Base-by-base conservation (phyloP, 2,888 invertebrate genomes). In the Caenorhabditis becei region DNA sequence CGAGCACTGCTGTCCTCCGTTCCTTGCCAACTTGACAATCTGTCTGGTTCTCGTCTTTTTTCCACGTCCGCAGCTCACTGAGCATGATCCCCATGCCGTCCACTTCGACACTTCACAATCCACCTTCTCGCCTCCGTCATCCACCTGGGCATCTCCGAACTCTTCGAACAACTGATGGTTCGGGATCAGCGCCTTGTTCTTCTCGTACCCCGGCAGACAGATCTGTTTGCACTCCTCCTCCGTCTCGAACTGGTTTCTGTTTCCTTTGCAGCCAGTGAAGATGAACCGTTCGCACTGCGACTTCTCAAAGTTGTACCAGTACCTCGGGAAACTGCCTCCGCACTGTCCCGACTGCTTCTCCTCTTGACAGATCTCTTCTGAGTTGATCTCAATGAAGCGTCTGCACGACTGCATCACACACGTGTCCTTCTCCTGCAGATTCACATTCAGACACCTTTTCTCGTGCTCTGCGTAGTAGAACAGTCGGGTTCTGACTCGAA, bases 11-110 rank as follows among this genome's bases (percentile, higher is more conserved):
- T 79, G 70, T 10, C 91, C 91, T 20, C 90, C 90, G 63, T 91
- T 91, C 24, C 89, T 83, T 5, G 91, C 86, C 56, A 90, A 82
- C 16, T 86, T 83, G 83, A 89, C 84, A 32, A 91, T 87, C 16
- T 83, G 77, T 35, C 91, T 67, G 4, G 85, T 89, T 35, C 91
- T 77, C 26, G 84, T 84, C 28, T 88, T 86, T 66, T 88, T 88
- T 58, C 97, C 97, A 92, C 95, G 95, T 79, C 96, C 97, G 92
- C 97, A 97, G 32, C 94, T 94, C 56, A 95, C 95, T 1, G 96
- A 92, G 91, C 96, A 97, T 18, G 94, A 92, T 44, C 94, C 94
- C 95, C 95, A 97, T 8, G 93, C 89, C 3, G 94, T 93, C 94
- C 96, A 97, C 44, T 94, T 94, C 0, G 94, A 93, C 37, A 95